phyloP scores from a whole-genome alignment of 2,113 vertebrate species.

The Riparia riparia region DNA sequence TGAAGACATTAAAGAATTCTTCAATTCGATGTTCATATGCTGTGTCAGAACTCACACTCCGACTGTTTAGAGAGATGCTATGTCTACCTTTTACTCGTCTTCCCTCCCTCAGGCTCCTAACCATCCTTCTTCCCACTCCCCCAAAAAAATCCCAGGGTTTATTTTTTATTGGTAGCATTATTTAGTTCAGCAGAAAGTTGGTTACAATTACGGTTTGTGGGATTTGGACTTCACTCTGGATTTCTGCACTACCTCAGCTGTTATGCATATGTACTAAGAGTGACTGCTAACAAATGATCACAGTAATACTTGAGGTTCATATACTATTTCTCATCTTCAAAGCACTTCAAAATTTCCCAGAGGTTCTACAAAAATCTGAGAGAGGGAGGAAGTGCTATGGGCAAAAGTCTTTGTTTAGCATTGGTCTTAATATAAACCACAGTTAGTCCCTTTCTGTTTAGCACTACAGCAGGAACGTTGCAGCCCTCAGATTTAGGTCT shows the following conservation, averaged over 20 bases:
- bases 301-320: constrained; percentile 21
- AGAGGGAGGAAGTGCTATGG: background rate
- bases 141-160: background rate
- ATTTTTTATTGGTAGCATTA: constrained; percentile 22
- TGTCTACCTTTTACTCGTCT: constrained; percentile 5
- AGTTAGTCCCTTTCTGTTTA: background rate
- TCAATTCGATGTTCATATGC: constrained; percentile 47
- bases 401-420: constrained; percentile 32
- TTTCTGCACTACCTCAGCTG: constrained; percentile 58
- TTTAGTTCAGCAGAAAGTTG: constrained; percentile 9
- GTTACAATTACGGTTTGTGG: background rate
- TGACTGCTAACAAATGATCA: constrained; percentile 58
- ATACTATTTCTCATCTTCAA: constrained; percentile 48
- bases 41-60: constrained; percentile 27
- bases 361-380: constrained; percentile 43
- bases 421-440: constrained; percentile 1
- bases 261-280: constrained; percentile 41
- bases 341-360: constrained; percentile 55
- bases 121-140: background rate
- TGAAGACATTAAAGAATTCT: constrained; percentile 62
- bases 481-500: background rate
- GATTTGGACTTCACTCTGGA: background rate
- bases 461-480: background rate
- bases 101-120: background rate
- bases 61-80: background rate